phyloP scores from a whole-genome alignment of 2,113 vertebrate species.

The Platysteira castanea region DNA sequence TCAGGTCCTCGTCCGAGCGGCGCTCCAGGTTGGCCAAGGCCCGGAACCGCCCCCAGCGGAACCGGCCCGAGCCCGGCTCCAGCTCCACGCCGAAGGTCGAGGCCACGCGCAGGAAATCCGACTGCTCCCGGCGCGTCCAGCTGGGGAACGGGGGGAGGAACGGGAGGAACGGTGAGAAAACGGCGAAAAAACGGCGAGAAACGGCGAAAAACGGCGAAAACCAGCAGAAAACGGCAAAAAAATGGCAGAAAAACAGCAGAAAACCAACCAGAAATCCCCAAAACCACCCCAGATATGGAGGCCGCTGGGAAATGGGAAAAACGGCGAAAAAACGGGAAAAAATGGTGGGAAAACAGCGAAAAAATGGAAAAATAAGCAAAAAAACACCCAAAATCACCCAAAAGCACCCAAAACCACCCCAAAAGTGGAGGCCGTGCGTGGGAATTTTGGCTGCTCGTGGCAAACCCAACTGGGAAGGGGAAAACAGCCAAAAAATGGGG shows the following conservation, averaged over 20 bases:
- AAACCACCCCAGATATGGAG: neutral
- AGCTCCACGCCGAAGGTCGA: neutral
- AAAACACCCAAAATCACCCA: too few species aligned
- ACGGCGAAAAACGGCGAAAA: neutral
- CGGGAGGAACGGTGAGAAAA: too few species aligned
- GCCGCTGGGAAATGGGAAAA: too few species aligned
- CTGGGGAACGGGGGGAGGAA: neutral
- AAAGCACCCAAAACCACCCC: neutral
- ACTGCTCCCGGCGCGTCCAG: neutral
- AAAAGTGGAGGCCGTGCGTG: neutral
- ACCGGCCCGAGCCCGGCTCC: neutral
- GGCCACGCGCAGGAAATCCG: neutral
- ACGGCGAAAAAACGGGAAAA: fast-evolving
- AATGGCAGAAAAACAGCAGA: fast-evolving
- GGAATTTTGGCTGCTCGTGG: too few species aligned
- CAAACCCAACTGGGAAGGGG: neutral
- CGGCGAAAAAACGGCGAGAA: fast-evolving
- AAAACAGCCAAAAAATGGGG: neutral
- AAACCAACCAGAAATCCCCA: neutral
- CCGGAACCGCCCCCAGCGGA: neutral
- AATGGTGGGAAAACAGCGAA: neutral
- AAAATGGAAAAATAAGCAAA: too few species aligned
- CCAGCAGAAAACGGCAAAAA: too few species aligned
- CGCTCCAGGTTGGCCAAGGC: neutral
- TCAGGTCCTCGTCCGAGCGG: neutral